Evolutionary conservation across 2,888 invertebrate genomes (phyloP), one percentile per base, ranked within the genome.

Genomic region (Xestia sexstrigata): DNA sequence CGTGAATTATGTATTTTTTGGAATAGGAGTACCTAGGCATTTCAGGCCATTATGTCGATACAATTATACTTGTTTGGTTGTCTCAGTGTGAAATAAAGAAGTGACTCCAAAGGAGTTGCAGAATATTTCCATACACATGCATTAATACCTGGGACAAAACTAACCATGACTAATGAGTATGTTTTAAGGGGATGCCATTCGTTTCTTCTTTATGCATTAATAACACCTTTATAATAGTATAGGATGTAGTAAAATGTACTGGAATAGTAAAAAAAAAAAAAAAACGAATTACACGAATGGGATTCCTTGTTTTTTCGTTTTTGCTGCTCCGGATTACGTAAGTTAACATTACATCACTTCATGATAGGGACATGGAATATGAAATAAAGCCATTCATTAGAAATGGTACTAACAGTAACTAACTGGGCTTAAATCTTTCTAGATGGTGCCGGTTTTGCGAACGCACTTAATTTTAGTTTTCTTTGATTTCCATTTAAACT

Each of bases 361-460:
- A 20, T 60, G 7, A 20, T 45, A 60, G 13, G n/a, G n/a, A 52
- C 2, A 62, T 45, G 23, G 20, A 70, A 26, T 30, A 17, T 42
- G 39, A 30, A 70, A 20, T 52, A 20, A 23, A 60, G 23, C 23
- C 70, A 60, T 82, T 39, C 7, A 39, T 26, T 17, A 30, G 15
- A 76, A 77, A 67, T 58, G n/a, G 30, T n/a, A 68, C 68, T 68
- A 52, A 69, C 42, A 79, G 17, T 67, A 70, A 42, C 62, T 47
- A 81, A 66, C 69, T 84, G 84, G 81, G 74, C 81, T 49, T 49
- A 81, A 80, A 67, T 47, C 7, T 79, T 69, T 73, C 60, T 81
- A 70, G 81, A 81, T 49, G 66, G 76, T 62, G 74, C 42, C 42
- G n/a, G 70, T 82, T 81, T 42, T 13, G 62, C 66, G 55, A 58